Percentiles rank a stretch among this genome's conserved stretches.
phyloP scores from a whole-genome alignment of 2,797 vertebrate species.

The Alectoris magna region DNA sequence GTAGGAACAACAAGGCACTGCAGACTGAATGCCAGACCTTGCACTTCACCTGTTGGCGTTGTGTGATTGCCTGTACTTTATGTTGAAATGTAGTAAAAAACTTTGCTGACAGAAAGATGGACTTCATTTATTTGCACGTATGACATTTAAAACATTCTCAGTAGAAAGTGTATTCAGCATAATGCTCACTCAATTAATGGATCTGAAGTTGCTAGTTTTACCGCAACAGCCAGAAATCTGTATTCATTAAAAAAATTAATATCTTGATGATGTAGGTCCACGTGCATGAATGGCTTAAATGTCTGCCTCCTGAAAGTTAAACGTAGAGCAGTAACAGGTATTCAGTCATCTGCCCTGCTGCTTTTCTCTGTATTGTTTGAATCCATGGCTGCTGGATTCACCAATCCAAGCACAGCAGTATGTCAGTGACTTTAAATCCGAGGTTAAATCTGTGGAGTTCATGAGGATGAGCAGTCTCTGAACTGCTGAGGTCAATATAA shows the following conservation, averaged over 20 bases:
- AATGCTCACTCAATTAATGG: neutral
- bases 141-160: neutral
- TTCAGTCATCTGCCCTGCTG: neutral
- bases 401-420: neutral
- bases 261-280: neutral
- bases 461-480: neutral
- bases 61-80: neutral
- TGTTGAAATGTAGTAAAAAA: neutral
- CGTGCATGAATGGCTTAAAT: neutral
- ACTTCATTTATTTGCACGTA: neutral
- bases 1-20: neutral
- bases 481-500: neutral
- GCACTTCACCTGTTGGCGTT: neutral
- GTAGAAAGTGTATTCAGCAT: neutral
- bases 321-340: neutral
- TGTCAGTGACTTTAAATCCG: neutral
- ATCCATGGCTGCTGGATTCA: neutral
- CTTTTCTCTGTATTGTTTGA: neutral
- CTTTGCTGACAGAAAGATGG: neutral
- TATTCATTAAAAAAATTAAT: neutral
- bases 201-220: conserved; percentile 13
- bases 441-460: neutral
- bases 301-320: neutral
- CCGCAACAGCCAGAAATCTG: neutral
- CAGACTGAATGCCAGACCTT: neutral